Evolutionary conservation across 1,140 invertebrate genomes (phyloP), one percentile per base, ranked within the genome.

Genomic region (Phymastichus coffea): DNA sequence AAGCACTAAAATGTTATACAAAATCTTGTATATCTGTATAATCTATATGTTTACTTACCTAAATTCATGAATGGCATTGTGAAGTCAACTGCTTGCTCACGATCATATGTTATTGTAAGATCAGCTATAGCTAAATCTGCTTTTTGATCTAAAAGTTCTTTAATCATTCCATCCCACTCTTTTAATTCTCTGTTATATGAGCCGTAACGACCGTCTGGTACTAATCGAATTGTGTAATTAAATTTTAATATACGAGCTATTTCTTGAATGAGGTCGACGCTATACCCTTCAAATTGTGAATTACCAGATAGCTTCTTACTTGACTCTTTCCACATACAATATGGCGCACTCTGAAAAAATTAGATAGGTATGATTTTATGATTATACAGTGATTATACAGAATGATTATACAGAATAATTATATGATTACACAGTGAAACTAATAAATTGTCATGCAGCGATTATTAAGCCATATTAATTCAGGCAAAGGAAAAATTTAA

Each of bases 61-160:
- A 96, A 83, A 78, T 95, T 95, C 94, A 96, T 96, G 73, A 95
- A 97, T 1, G 94, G 94, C 85, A 94, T 94, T 8, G 93, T 96
- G 73, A 97, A 97, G 77, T 97, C 94, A 2, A 97, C 93, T 3
- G 90, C 93, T 79, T 92, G 87, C 66, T 92, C 89, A 26, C 92
- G 81, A 68, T 94, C 92, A 70, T 93, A 94, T 1, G 93, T 97
- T 63, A 98, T 97, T 9, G 95, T 96, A 6, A 98, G 82, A 82
- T 96, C 94, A 1, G 91, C 94, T 53, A 97, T 91, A 2, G 94
- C 94, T 37, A 97, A 75, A 80, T 97, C 95, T 6, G 94, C 94
- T 72, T 89, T 89, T 81, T 95, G 88, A 70, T 94, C 91, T 44
- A 96, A 79, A 2, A 97, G 80, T 74, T 97, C 93, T 63, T 90